Evolutionary conservation across 2,888 invertebrate genomes (phyloP).

Genomic region (Eupithecia dodoneata): DNA sequence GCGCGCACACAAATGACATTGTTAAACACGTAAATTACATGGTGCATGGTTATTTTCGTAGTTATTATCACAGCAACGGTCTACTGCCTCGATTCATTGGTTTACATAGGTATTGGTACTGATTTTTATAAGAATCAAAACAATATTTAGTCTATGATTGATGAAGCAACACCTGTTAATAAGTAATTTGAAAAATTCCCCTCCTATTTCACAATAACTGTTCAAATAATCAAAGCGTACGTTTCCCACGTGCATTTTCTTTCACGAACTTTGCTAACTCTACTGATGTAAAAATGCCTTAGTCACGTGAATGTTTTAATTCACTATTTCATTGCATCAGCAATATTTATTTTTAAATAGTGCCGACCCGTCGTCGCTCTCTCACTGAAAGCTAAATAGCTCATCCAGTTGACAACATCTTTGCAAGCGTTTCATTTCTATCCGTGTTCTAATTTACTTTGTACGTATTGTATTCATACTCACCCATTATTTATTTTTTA

Average conservation of each 20-base stretch:
- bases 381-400: slow-evolving; percentile 13
- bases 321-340: slow-evolving; percentile 36
- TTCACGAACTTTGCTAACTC: slow-evolving; percentile 16
- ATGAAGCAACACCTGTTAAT: not conserved
- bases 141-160: not conserved
- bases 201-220: slow-evolving; percentile 6
- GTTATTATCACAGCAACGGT: slow-evolving; percentile 18
- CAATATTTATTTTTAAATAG: slow-evolving; percentile 34
- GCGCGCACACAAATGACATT: not conserved
- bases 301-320: slow-evolving; percentile 30
- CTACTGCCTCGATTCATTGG: slow-evolving; percentile 9
- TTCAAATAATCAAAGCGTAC: slow-evolving; percentile 4
- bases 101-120: not conserved
- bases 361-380: slow-evolving; percentile 2
- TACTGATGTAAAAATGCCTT: slow-evolving; percentile 16
- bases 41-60: slow-evolving; percentile 3
- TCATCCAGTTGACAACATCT: not conserved
- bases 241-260: slow-evolving; percentile 16
- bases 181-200: slow-evolving; percentile 2
- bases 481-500: not conserved
- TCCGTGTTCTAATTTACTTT: not conserved
- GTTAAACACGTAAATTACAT: slow-evolving; percentile 13
- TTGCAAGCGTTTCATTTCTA: not conserved
- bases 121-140: slow-evolving; percentile 3
- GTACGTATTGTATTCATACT: not conserved